phyloP scores from a whole-genome alignment of 1,140 invertebrate genomes.

The Vanessa tameamea region DNA sequence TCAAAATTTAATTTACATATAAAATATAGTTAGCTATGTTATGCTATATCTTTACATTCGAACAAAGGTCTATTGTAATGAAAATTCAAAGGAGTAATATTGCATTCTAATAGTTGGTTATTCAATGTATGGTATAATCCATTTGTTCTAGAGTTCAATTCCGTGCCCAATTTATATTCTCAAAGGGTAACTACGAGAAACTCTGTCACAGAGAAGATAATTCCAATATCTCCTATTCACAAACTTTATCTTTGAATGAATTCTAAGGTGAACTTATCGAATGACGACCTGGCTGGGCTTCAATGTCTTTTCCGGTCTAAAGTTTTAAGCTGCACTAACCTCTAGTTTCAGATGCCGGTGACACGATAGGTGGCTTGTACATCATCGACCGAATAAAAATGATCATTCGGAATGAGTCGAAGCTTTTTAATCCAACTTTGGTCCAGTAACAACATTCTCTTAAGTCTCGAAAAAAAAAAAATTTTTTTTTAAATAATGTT shows the following conservation, averaged over 20 bases:
- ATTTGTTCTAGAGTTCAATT: constrained; percentile 3
- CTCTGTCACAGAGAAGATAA: constrained; percentile 7
- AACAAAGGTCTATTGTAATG: not conserved
- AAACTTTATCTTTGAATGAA: constrained; percentile 6
- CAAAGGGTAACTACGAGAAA: not conserved
- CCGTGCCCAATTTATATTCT: constrained; percentile 4
- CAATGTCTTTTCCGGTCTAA: not conserved
- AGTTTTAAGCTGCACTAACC: not conserved
- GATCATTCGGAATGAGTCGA: no score
- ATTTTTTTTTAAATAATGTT: no score
- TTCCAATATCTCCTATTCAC: constrained; percentile 5
- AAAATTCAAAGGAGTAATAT: constrained; percentile 1
- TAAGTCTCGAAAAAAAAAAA: no score
- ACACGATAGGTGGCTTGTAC: no score
- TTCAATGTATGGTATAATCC: constrained; percentile 7
- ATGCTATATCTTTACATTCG: no score
- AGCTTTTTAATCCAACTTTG: no score
- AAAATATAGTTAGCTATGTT: no score
- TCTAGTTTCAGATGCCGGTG: not conserved
- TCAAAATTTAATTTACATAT: no score
- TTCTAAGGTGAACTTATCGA: constrained; percentile 1
- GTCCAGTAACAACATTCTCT: no score
- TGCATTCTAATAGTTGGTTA: constrained; percentile 4
- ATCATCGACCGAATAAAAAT: no score
- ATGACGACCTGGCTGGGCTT: not conserved